Base-by-base conservation (phyloP, 2,888 invertebrate genomes). In the Temnothorax rugatulus region DNA sequence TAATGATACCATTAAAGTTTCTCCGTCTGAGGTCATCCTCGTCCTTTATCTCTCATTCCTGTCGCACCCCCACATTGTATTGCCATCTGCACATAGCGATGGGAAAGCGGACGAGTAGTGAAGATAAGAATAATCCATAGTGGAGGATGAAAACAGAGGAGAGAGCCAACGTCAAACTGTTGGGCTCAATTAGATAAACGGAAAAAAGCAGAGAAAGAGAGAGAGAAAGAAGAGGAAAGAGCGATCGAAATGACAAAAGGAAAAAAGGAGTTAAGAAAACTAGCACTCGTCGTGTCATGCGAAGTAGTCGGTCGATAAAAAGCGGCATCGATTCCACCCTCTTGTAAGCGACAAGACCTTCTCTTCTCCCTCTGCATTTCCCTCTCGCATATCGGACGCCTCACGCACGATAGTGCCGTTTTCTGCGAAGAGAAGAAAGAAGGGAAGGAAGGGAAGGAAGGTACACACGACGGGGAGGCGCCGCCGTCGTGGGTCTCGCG, bases 291-390 rank as follows among this genome's bases (percentile, higher is more conserved):
- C 38, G 59, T 73, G 75, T 41, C 63, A 34, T 34, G 82, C 63
- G 82, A 82, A 82, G 63, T 64, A 79, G 79, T 73, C 66, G 75
- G 38, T 81, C 82, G 73, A 86, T 84, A 82, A 84, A 88, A 86
- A 47, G 82, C 76, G 69, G 61, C 73, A 85, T 85, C 81, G 87
- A 87, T 87, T 83, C 63, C 63, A 59, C 54, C 61, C 54, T 61
- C 25, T 73, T 61, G 21, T 29, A 59, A 66, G 75, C 63, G 63
- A 76, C 44, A 54, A 86, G 41, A 25, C 52, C 34, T 21, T 47
- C 11, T 44, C 11, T 3, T 13, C 44, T 34, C 41, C 4, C 66
- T 41, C 25, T 18, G 8, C 7, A 7, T 34, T 7, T 34, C 52
- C 18, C 18, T 76, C 38, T 25, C 59, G 47, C 59, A 21, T 57